phyloP scores from a whole-genome alignment of 2,113 vertebrate species.

The Halcyon senegalensis region DNA sequence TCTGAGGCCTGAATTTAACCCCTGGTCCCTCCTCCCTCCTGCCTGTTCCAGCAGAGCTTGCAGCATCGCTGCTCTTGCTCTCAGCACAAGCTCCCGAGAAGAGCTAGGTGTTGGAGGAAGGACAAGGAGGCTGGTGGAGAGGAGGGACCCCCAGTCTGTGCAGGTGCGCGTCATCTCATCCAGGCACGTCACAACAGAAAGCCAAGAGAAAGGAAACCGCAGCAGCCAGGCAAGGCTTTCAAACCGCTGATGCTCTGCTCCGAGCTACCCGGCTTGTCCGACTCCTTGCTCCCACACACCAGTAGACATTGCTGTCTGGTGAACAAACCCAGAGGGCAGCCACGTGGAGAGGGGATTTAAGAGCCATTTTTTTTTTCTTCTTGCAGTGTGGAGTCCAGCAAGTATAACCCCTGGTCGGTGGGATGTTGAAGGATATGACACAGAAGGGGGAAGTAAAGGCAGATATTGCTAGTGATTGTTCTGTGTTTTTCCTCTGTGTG shows the following conservation, averaged over 20 bases:
- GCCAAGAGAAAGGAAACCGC: background rate
- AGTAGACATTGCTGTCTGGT: background rate
- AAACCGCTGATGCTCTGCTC: background rate
- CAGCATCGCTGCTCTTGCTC: background rate
- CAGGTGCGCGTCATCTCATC: background rate
- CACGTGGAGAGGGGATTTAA: background rate
- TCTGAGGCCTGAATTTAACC: slow-evolving; percentile 49
- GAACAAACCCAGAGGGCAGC: background rate
- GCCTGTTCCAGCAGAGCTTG: background rate
- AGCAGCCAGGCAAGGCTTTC: background rate
- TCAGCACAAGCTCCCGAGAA: fast-evolving
- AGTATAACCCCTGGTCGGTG: background rate
- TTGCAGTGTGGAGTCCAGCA: background rate
- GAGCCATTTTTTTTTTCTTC: background rate
- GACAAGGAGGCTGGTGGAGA: background rate
- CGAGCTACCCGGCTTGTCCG: background rate
- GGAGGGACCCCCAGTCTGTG: background rate
- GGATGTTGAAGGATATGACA: background rate
- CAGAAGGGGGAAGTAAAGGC: background rate
- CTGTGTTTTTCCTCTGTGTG: slow-evolving; percentile 1
- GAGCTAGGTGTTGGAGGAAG: background rate
- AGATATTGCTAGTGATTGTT: background rate
- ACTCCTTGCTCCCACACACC: background rate
- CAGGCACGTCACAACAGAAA: background rate
- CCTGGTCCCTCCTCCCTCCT: slow-evolving; percentile 23